These are phyloP conservation scores for Brachypalpus laphriformis DNA, from an alignment of 2,888 invertebrate species.

Conservation along the genomic window DNA sequence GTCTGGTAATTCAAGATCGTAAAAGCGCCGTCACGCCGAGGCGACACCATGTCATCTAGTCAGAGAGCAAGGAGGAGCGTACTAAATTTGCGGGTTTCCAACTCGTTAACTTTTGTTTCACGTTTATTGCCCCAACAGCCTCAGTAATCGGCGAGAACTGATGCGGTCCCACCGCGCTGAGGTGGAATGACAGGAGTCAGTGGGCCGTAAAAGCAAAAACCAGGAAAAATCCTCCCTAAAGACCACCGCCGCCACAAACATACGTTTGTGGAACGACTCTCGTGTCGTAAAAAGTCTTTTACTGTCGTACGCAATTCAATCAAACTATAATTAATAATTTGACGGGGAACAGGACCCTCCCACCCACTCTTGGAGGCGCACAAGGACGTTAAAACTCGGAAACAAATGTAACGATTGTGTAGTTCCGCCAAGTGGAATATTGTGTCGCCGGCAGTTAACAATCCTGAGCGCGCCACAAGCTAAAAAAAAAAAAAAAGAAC, in stretches of 20 bases:
- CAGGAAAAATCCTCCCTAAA: not conserved
- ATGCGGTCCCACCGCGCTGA: not conserved
- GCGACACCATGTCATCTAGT: not conserved
- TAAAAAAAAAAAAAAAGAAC: not conserved
- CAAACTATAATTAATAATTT: conserved; percentile 57
- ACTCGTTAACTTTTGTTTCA: conserved; percentile 42
- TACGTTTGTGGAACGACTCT: not conserved
- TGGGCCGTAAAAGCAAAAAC: not conserved
- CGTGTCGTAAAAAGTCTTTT: conserved; percentile 22
- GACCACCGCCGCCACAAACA: not conserved
- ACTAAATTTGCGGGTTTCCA: conserved; percentile 35
- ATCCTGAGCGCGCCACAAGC: not conserved
- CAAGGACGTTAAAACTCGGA: not conserved
- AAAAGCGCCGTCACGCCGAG: not conserved
- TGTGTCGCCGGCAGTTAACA: conserved; percentile 9
- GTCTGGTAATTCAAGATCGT: conserved; percentile 15
- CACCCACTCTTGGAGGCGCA: not conserved
- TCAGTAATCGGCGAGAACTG: not conserved
- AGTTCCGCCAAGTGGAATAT: not conserved
- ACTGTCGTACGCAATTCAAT: conserved; percentile 46
- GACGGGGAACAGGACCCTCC: not conserved
- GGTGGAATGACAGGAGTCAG: not conserved
- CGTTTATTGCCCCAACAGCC: conserved; percentile 12
- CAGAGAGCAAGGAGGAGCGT: not conserved
- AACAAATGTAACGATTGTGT: conserved; percentile 21